These are phyloP conservation scores for Macropis europaea DNA, from an alignment of 2,888 invertebrate genomes.

Conservation along the genomic window DNA sequence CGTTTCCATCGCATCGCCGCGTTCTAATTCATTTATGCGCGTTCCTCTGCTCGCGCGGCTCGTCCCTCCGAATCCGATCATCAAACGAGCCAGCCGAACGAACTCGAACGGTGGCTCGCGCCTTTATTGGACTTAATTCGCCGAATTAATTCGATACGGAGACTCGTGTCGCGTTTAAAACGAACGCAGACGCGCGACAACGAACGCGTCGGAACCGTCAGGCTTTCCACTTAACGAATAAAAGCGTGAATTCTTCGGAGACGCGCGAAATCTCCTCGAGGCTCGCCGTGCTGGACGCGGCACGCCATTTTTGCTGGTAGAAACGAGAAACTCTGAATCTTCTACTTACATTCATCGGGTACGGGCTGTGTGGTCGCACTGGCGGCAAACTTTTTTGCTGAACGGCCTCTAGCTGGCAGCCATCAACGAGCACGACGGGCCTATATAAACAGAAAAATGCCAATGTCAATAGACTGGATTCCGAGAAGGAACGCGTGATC, in stretches of 20 bases:
- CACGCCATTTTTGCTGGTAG: too few relatives aligned
- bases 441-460: constrained; percentile 44
- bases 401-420: constrained; percentile 47
- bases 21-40: constrained; percentile 40
- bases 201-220: not conserved
- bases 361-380: constrained; percentile 65
- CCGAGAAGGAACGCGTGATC: constrained; percentile 14
- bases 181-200: not conserved
- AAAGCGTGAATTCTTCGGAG: too few relatives aligned
- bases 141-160: constrained; percentile 44
- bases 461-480: constrained; percentile 33
- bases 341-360: constrained; percentile 75
- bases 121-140: constrained; percentile 60
- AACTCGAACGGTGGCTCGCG: constrained; percentile 17
- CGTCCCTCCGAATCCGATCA: constrained; percentile 24
- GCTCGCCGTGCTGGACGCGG: too few relatives aligned
- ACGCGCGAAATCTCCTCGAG: too few relatives aligned
- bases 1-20: not conserved
- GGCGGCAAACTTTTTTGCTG: constrained; percentile 50
- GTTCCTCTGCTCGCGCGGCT: constrained; percentile 1
- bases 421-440: constrained; percentile 32
- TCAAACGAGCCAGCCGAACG: constrained; percentile 24
- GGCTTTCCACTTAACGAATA: too few relatives aligned
- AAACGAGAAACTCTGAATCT: too few relatives aligned
- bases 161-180: constrained; percentile 13